Base-by-base conservation (phyloP, 2,888 invertebrate genomes). In the Scelioninae gen. 2 region DNA sequence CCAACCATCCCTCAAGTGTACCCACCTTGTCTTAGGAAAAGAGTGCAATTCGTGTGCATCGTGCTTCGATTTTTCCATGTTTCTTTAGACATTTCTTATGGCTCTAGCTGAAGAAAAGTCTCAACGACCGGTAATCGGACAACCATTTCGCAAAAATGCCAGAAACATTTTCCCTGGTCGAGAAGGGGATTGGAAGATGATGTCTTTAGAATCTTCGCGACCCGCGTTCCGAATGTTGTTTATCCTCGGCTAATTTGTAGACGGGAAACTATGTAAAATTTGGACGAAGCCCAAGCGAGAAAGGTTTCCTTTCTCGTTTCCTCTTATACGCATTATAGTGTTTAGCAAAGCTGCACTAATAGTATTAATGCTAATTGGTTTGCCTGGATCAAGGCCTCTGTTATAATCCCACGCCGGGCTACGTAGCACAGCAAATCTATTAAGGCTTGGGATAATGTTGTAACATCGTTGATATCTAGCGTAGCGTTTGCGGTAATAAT, bases 291-390 rank as follows among this genome's bases (percentile, higher is more conserved):
- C 84, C 84, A 85, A 83, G 78, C 77, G 73, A 65, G 75, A 74
- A 73, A 18, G 73, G 71, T 68, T 41, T 52, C 52, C 13, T 22
- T 45, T 31, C 73, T 55, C 43, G 35, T 63, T 63, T 37, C 31
- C 65, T 65, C 55, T 55, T 53, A 33, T 74, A 74, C 79, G 76
- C 82, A 82, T 80, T 79, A 81, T 78, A 80, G 81, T 80, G 82
- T 81, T 85, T 83, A 83, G 80, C 80, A 81, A 83, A 83, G 83
- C 83, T 79, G 78, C 77, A 80, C 83, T 85, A 84, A 85, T 84
- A 84, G 83, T 84, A 84, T 84, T 84, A 85, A 84, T 83, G 81
- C 82, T 80, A 80, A 80, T 80, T 79, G 84, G 82, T 81, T 83
- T 81, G 77, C 79, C 76, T 63, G 78, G 81, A 82, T 82, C 79